phyloP scores from a whole-genome alignment of 2,888 invertebrate genomes.

The Sphaerophoria rueppellii region DNA sequence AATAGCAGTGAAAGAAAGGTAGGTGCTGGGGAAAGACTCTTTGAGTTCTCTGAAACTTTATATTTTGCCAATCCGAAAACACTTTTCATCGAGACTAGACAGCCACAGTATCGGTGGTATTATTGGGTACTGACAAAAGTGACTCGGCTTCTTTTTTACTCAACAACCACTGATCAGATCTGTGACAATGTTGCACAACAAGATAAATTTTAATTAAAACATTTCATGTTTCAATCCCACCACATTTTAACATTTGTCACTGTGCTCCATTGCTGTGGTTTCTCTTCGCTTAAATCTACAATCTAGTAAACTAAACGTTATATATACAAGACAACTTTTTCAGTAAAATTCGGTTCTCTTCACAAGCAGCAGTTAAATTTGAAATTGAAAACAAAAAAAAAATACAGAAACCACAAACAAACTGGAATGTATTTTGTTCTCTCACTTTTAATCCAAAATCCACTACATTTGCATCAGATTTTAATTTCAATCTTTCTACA shows the following conservation, averaged over 20 bases:
- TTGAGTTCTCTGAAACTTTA: no score
- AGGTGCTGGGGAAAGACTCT: no score
- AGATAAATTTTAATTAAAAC: constrained; percentile 19
- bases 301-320: background rate
- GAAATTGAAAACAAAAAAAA: constrained; percentile 26
- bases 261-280: background rate
- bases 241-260: background rate
- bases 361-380: constrained; percentile 16
- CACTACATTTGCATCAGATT: constrained; percentile 32
- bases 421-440: constrained; percentile 7
- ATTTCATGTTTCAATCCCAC: background rate
- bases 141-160: no score
- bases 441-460: constrained; percentile 2
- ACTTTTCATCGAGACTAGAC: no score
- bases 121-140: no score
- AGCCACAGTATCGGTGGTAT: no score
- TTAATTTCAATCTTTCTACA: constrained; percentile 61
- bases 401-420: constrained; percentile 25
- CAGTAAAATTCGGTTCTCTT: constrained; percentile 47
- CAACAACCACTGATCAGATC: background rate
- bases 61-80: no score
- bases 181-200: background rate
- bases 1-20: no score
- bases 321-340: constrained; percentile 58
- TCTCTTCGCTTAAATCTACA: background rate